phyloP scores from a whole-genome alignment of 2,113 vertebrate species.

The Hippolais icterina region DNA sequence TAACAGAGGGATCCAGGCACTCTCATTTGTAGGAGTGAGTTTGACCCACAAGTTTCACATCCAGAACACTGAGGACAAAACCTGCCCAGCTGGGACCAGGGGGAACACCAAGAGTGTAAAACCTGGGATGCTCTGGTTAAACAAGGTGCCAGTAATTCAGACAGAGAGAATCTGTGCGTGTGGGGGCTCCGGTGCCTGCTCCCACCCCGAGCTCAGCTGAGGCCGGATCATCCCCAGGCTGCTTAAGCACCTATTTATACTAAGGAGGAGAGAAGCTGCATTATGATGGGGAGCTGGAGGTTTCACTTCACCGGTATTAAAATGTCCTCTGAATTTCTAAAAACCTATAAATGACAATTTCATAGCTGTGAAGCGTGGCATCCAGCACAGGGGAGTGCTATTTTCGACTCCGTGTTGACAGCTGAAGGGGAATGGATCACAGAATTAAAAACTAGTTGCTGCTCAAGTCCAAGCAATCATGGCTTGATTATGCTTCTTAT shows the following conservation, averaged over 20 bases:
- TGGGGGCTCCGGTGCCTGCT: background rate
- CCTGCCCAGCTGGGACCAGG: background rate
- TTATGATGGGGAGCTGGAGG: background rate
- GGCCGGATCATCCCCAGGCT: background rate
- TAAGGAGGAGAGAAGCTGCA: background rate
- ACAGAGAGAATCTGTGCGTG: background rate
- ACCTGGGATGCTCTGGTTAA: background rate
- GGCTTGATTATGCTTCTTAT: background rate
- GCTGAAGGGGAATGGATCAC: slow-evolving; percentile 46
- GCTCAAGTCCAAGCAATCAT: slow-evolving; percentile 30
- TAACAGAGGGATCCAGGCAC: background rate
- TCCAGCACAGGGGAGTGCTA: slow-evolving; percentile 29
- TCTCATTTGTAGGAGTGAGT: accelerated
- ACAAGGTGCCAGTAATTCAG: background rate
- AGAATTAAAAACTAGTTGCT: slow-evolving; percentile 33
- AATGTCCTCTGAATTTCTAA: slow-evolving; percentile 27
- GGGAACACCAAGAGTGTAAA: background rate
- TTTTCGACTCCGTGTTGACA: background rate
- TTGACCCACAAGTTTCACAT: accelerated
- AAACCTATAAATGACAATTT: slow-evolving; percentile 33
- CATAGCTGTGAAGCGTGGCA: slow-evolving; percentile 15
- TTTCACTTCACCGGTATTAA: background rate
- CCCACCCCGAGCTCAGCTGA: background rate
- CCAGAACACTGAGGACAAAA: background rate
- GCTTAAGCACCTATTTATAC: background rate